Percentiles rank a stretch among this genome's conserved stretches.
Conservation (phyloP, 1,140 invertebrate genomes). For the Muscidifurax raptorellus region DNA sequence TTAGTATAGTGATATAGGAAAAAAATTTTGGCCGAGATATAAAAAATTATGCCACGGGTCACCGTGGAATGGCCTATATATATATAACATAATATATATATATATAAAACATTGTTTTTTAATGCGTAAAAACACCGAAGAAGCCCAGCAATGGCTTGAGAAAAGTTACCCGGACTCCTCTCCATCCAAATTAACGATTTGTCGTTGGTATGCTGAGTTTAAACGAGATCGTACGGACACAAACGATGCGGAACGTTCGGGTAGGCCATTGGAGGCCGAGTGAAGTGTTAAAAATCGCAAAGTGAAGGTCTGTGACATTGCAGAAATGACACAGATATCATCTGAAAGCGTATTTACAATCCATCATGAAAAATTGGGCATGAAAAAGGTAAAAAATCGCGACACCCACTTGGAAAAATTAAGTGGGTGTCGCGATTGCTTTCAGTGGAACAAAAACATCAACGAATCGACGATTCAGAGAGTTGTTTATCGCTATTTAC, state of each 20-base stretch:
- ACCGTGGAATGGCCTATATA: no score
- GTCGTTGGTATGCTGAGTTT: conserved; percentile 64
- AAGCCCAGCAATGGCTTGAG: conserved; percentile 50
- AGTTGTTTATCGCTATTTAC: conserved; percentile 28
- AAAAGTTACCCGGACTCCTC: conserved; percentile 62
- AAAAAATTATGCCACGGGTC: no score
- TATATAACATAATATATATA: no score
- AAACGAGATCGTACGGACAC: conserved; percentile 62
- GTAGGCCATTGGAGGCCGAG: conserved; percentile 51
- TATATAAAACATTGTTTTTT: conserved; percentile 17
- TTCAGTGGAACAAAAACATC: conserved; percentile 56
- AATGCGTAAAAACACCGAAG: neutral
- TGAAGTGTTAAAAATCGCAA: conserved; percentile 26
- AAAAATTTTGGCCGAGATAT: no score
- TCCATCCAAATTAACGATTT: conserved; percentile 60
- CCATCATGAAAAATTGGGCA: conserved; percentile 52
- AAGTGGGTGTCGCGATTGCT: conserved; percentile 62
- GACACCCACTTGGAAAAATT: no score
- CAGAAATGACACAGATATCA: conserved; percentile 52
- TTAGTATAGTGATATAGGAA: no score
- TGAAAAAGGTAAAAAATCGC: conserved; percentile 56
- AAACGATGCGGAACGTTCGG: conserved; percentile 57
- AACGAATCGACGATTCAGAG: conserved; percentile 51
- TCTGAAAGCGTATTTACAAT: conserved; percentile 41
- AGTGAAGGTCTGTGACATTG: conserved; percentile 56